Evolutionary conservation across 2,113 vertebrate species (phyloP), one percentile per base, ranked within the genome.

Genomic region (Halcyon malimbica): DNA sequence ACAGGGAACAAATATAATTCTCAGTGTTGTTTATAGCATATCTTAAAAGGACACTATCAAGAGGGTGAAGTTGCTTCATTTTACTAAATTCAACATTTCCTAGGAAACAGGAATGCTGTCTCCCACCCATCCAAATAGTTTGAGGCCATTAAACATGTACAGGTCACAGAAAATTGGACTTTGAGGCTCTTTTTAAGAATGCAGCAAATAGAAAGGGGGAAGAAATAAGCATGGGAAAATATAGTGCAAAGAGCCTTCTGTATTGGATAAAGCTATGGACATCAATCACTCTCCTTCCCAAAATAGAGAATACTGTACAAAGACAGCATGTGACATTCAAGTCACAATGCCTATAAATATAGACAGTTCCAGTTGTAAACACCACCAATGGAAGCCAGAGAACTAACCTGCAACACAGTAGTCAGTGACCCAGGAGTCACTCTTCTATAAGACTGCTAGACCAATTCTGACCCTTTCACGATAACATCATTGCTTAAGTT

Each of bases 281-380:
- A 93, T 57, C 86, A 96, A 77, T 94, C 83, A 81, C 62, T 83
- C 25, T 79, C 79, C 84, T 87, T 86, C 90, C 83, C 80, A 94
- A 94, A 96, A 90, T 28, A 96, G 76, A 95, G 53, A 26, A 87
- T 73, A 83, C 87, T 90, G 60, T 93, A 96, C 89, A 93, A 96
- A 97, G 87, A 19, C 83, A 96, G 93, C 78, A 77, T 93, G 83
- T 78, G 74, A 91, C 96, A 94, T 64, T 91, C 95, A 94, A 95
- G 88, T 90, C 59, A 90, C 76, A 97, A 92, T 94, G 85, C 59
- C 87, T 85, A 94, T 79, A 97, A 97, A 97, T 95, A 94, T 3
- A 86, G 75, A 87, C 77, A 85, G 83, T 9, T 64, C 69, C 90
- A 76, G 93, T 2, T 93, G 57, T 91, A 95, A 94, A 83, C 96